Evolutionary conservation across 2,797 vertebrate genomes (phyloP), one percentile per base, ranked within the genome.

Genomic region (Catostomus latipinnis): DNA sequence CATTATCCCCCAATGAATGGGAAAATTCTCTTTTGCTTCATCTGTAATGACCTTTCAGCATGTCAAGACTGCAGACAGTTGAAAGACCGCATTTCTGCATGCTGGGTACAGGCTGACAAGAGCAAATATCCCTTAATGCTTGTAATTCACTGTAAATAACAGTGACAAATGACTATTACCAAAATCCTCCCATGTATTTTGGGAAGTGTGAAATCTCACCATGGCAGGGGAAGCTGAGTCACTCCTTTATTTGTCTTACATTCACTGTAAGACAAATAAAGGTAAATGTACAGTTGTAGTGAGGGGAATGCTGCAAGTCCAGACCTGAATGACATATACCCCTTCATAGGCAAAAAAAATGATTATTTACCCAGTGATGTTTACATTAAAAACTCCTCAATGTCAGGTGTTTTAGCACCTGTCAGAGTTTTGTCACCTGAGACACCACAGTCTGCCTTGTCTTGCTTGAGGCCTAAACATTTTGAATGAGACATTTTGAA

Each of bases 371-470:
- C 73, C 66, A 66, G 82, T 80, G 80, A 78, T 85, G 85, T 84
- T 87, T 83, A 82, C 87, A 88, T 86, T 57, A 84, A 85, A 86
- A 86, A 86, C 82, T 71, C 83, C 81, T 90, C 78, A 83, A 68
- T 69, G 87, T 87, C 86, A 85, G 69, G 49, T 58, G 63, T 34
- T 67, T 82, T 71, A 48, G 69, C 50, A 68, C 80, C 79, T 88
- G 86, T 84, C 76, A 81, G 83, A 86, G 84, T 80, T 86, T 62
- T 71, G 57, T 82, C 73, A 84, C 77, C 52, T 71, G 83, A 87
- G 86, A 86, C 80, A 85, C 50, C 49, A 69, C 53, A 76, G 81
- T 87, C 82, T 87, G 76, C 61, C 70, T 86, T 82, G 78, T 76
- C 70, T 86, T 14, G 77, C 85, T 86, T 43, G 62, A 76, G 82